Evolutionary conservation across 2,113 vertebrate species (phyloP).

Genomic region (Anseranas semipalmata): DNA sequence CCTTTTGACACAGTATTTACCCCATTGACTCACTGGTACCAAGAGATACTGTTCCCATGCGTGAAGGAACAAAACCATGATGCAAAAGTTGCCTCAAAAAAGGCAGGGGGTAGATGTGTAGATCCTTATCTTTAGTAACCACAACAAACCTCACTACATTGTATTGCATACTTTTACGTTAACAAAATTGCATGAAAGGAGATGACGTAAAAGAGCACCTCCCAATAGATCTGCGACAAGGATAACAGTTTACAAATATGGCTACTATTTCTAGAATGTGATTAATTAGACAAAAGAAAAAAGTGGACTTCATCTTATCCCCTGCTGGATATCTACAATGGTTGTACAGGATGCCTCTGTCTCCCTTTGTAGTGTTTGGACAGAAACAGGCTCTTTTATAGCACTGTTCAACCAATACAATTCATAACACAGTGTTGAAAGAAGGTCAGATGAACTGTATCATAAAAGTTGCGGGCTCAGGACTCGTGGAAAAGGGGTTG

Average conservation of each 20-base stretch:
- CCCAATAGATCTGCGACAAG: neutral
- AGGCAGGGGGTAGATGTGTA: neutral
- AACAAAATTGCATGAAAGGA: conserved; percentile 2
- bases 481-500: neutral
- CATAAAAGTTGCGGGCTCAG: neutral
- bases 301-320: neutral
- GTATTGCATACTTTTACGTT: neutral
- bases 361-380: neutral
- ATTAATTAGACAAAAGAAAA: neutral
- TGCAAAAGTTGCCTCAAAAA: neutral
- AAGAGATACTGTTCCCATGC: neutral
- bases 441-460: neutral
- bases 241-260: neutral
- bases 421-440: neutral
- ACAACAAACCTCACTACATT: conserved; percentile 3
- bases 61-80: neutral
- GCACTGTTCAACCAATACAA: neutral
- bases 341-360: neutral
- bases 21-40: neutral
- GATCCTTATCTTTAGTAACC: conserved; percentile 37
- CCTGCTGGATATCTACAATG: neutral
- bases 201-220: neutral
- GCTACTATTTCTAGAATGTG: neutral
- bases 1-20: neutral
- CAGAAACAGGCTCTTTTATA: neutral